Evolutionary conservation across 2,888 invertebrate species (phyloP), one percentile per base, ranked within the genome.

Genomic region (Argyresthia albistria): DNA sequence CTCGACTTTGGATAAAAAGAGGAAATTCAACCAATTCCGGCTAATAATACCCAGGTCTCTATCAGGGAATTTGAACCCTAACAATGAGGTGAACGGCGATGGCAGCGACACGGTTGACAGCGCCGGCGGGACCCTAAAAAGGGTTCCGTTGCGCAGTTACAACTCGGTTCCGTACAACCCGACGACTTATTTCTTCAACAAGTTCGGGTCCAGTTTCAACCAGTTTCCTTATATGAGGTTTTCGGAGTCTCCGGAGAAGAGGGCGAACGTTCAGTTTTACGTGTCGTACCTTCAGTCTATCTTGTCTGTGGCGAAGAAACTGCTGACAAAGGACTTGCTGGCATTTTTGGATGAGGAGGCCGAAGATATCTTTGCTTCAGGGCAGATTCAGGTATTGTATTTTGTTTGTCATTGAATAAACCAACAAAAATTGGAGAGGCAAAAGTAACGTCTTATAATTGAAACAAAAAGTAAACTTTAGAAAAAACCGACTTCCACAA

Each of bases 181-280:
- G 0, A 92, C 93, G 0, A 93, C 93, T 0, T 94, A 96, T 70
- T 97, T 97, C 78, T 98, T 98, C 67, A 92, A 94, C 54, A 95
- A 95, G 66, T 96, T 95, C 69, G 98, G 97, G 8, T 97, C 97
- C 0, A 96, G 95, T 73, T 98, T 97, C 70, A 95, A 95, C 76
- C 95, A 96, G 73, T 95, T 95, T 64, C 94, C 95, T 0, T 93
- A 95, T 59, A 92, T 95, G 91, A 88, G 93, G 58, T 92, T 93
- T 58, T 91, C 92, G 1, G 94, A 95, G 60, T 91, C 91, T 0
- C 91, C 92, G 0, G 92, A 92, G 56, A 92, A 91, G 67, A 88
- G 90, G 61, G 78, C 81, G n/a, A 88, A 83, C 51, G 84, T 93
- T 55, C 90, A 92, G 60, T 94, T 95, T 65, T 90, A 92, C 11